These are phyloP conservation scores for Monopterus albus DNA, from an alignment of 2,113 vertebrate genomes.

Conservation along the genomic window DNA sequence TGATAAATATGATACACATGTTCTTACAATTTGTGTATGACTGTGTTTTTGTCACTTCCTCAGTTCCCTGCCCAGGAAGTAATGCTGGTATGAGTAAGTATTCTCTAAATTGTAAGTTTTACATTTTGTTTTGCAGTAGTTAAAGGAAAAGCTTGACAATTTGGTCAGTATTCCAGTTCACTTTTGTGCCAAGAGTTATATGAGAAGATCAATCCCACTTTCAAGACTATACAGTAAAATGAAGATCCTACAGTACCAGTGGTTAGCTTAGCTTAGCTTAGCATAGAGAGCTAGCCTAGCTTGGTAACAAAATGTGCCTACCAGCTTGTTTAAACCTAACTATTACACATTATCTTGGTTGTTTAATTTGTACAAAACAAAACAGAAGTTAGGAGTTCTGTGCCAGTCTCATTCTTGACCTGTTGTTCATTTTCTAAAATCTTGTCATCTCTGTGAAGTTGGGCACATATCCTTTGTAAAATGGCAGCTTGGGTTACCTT, in stretches of 20 bases:
- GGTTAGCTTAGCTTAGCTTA: neutral
- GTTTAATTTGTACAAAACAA: no score
- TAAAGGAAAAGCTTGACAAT: neutral
- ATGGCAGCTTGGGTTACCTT: neutral
- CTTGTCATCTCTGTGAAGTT: neutral
- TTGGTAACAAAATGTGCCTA: neutral
- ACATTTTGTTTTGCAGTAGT: neutral
- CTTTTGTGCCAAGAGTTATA: neutral
- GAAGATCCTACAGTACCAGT: neutral
- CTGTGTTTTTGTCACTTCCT: slow-evolving; percentile 57
- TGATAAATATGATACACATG: neutral
- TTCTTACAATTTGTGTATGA: neutral
- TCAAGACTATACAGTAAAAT: neutral
- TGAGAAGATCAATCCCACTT: neutral
- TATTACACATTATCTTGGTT: no score
- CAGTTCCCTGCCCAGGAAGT: slow-evolving; percentile 92
- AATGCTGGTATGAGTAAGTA: slow-evolving; percentile 89
- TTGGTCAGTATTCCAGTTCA: neutral
- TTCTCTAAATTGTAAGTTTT: neutral
- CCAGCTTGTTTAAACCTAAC: no score
- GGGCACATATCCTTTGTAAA: no score
- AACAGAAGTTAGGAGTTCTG: no score
- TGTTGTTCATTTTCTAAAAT: no score
- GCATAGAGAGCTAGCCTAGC: neutral
- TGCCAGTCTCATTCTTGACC: no score